Conservation (phyloP, 2,888 invertebrate genomes). For the Mellilla xanthometata region DNA sequence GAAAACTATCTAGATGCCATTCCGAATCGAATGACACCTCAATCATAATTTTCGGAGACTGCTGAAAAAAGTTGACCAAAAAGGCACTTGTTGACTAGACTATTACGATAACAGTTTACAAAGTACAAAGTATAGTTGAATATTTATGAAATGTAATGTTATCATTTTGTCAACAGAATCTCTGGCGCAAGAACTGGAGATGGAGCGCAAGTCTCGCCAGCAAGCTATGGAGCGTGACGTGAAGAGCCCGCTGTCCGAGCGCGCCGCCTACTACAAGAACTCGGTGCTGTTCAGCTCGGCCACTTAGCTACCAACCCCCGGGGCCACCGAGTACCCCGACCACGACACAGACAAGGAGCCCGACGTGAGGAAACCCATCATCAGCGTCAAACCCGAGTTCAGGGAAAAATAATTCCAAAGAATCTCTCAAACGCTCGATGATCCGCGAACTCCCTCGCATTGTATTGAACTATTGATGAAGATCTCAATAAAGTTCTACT, state of each 20-base stretch:
- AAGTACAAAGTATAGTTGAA: no score
- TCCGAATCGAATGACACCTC: no score
- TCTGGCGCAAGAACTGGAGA: conserved; percentile 92
- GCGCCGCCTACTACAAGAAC: conserved; percentile 93
- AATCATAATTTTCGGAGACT: no score
- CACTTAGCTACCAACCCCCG: conserved; percentile 83
- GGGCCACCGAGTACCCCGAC: conserved; percentile 68
- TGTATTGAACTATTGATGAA: conserved; percentile 49
- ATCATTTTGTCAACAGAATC: conserved; percentile 86
- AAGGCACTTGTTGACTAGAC: no score
- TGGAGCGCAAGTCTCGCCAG: conserved; percentile 93
- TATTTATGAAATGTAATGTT: no score
- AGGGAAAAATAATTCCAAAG: conserved; percentile 66
- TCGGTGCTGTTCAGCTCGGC: conserved; percentile 95
- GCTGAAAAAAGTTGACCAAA: no score
- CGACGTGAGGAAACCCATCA: conserved; percentile 75
- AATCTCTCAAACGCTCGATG: conserved; percentile 36
- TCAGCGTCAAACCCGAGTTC: conserved; percentile 81
- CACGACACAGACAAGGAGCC: conserved; percentile 63
- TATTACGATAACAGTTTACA: no score
- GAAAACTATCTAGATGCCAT: no score
- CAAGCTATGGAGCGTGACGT: conserved; percentile 92
- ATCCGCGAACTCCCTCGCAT: no score
- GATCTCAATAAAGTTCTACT: conserved; percentile 64
- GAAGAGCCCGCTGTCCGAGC: conserved; percentile 92